Conservation (phyloP, 1,140 invertebrate species). For the Thaumetopoea pityocampa region DNA sequence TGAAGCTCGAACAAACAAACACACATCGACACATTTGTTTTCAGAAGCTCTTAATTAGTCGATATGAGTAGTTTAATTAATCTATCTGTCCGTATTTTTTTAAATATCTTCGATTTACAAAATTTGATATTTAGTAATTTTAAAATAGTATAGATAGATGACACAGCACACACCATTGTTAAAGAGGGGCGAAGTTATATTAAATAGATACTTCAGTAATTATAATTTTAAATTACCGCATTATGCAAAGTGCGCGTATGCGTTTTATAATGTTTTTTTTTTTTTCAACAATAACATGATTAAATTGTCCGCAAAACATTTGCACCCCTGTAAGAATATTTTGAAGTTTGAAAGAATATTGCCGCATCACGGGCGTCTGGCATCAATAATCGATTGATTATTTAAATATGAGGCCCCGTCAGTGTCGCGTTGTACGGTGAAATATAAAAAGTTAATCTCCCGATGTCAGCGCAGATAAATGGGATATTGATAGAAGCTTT, state of each 20-base stretch:
- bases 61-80: too few relatives aligned
- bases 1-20: too few relatives aligned
- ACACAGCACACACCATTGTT: too few relatives aligned
- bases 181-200: too few relatives aligned
- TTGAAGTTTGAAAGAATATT: conserved; percentile 74
- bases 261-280: neutral
- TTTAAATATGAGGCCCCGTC: conserved; percentile 38
- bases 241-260: neutral
- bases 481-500: conserved; percentile 23
- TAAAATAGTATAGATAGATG: too few relatives aligned
- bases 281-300: conserved; percentile 77
- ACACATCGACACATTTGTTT: too few relatives aligned
- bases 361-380: conserved; percentile 79
- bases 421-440: conserved; percentile 9
- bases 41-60: too few relatives aligned
- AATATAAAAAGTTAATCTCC: conserved; percentile 15
- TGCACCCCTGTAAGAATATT: conserved; percentile 74
- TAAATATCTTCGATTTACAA: too few relatives aligned
- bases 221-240: neutral
- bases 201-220: too few relatives aligned
- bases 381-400: conserved; percentile 78
- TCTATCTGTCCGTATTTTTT: too few relatives aligned
- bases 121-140: too few relatives aligned
- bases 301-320: conserved; percentile 68
- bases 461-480: conserved; percentile 20